Evolutionary conservation across 2,797 vertebrate genomes (phyloP).

Genomic region (Anableps anableps): DNA sequence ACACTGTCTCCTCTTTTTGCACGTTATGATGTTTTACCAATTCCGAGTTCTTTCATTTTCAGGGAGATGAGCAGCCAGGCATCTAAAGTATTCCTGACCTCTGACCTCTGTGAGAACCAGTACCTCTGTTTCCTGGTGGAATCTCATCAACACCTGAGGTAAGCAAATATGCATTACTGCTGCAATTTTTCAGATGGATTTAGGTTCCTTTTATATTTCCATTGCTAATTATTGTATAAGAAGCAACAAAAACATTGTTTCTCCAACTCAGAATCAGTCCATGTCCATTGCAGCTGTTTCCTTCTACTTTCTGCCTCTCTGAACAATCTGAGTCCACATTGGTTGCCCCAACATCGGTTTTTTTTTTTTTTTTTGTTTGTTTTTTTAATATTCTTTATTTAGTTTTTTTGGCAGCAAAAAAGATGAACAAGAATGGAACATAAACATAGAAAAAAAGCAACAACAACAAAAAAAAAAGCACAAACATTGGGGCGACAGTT

Average conservation of each 20-base stretch:
- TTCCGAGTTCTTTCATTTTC: slow-evolving; percentile 2
- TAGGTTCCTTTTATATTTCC: background rate
- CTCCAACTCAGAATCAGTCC: background rate
- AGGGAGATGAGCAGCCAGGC: slow-evolving; percentile 96
- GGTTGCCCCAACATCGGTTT: no score
- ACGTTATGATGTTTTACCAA: background rate
- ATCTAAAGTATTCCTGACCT: slow-evolving; percentile 94
- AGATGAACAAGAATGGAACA: no score
- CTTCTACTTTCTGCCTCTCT: background rate
- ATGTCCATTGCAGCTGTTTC: background rate
- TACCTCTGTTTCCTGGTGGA: slow-evolving; percentile 96
- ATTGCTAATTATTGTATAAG: background rate
- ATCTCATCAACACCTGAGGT: slow-evolving; percentile 95
- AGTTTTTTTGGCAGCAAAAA: no score
- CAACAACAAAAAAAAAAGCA: no score
- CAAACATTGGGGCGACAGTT: no score
- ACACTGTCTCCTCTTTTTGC: background rate
- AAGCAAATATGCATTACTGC: slow-evolving; percentile 15
- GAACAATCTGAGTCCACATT: background rate
- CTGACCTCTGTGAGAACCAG: slow-evolving; percentile 93
- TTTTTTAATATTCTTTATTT: no score
- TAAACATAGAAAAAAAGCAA: no score
- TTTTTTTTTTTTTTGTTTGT: no score
- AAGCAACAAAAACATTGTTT: background rate
- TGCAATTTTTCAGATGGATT: background rate